Base-by-base conservation (phyloP, 2,888 invertebrate species). In the Cyclophora punctaria region DNA sequence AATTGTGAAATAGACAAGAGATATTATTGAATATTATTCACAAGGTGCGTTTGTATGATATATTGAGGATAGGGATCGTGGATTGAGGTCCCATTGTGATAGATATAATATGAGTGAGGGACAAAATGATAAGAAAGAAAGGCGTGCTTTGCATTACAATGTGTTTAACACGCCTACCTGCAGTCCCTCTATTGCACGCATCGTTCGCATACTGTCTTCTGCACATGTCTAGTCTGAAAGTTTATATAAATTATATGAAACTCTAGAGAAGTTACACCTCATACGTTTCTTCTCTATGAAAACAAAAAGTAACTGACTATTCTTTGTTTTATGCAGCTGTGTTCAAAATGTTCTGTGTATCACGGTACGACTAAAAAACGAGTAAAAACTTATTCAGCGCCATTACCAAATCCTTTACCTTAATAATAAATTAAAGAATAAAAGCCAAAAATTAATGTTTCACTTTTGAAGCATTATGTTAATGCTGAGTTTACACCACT, bases 171-270 rank as follows among this genome's bases (percentile, higher is more conserved):
- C 86, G 84, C 86, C 92, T 96, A 97, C 97, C 97, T 96, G 97
- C 97, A 73, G 97, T 97, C 91, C 97, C 97, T 92, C 97, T 94
- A 94, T 97, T 97, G 94, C 97, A 97, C 90, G 94, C 94, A 90
- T 96, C 96, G 92, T 94, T 95, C 86, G 95, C 94, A 91, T 93
- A 95, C 90, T 96, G 94, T 91, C 97, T 93, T 91, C 97, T 94
- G 95, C 97, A 97, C 97, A 97, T 97, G 95, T 97, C 97, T 93
- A 97, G 95, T 95, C 97, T 97, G 96, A 89, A 95, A 95, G 83
- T 71, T 70, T 80, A 90, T 80, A 90, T 88, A 88, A 91, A 91
- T 77, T 86, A 81, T 69, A 63, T 69, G 84, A 84, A 80, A 44
- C 37, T 37, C 37, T 5, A 37, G 5, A 4, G 5, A 37, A 37